phyloP scores from a whole-genome alignment of 2,113 vertebrate species.

The Nothocercus nigrocapillus region DNA sequence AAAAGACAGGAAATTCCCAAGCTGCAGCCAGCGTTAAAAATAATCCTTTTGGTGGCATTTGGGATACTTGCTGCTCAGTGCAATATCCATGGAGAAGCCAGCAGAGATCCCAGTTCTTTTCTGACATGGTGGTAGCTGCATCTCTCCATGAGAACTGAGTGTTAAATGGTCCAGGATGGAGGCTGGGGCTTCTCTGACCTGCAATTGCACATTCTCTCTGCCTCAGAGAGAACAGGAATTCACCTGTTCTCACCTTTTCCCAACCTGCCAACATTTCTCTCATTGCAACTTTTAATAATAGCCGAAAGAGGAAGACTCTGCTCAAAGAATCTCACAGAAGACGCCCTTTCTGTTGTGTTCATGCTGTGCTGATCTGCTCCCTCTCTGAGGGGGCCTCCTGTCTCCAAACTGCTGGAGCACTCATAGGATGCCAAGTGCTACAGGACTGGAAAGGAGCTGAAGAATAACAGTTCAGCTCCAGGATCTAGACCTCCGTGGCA shows the following conservation, averaged over 20 bases:
- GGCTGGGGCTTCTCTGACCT: background rate
- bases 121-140: background rate
- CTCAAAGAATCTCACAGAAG: background rate
- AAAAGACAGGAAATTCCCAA: background rate
- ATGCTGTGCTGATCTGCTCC: background rate
- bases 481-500: background rate
- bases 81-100: background rate
- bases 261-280: background rate
- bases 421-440: background rate
- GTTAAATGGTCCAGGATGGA: background rate
- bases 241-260: background rate
- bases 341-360: background rate
- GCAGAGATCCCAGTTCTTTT: background rate
- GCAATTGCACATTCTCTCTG: background rate
- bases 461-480: background rate
- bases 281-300: background rate
- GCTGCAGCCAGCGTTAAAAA: background rate
- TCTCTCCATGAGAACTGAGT: background rate
- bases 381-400: background rate
- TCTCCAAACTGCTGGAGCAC: background rate
- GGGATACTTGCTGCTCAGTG: background rate
- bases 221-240: background rate
- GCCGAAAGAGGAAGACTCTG: background rate
- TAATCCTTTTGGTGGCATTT: background rate
- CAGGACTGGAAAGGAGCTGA: background rate